Conservation (phyloP, 2,113 vertebrate genomes). For the Cyphomyrus plagiostoma region DNA sequence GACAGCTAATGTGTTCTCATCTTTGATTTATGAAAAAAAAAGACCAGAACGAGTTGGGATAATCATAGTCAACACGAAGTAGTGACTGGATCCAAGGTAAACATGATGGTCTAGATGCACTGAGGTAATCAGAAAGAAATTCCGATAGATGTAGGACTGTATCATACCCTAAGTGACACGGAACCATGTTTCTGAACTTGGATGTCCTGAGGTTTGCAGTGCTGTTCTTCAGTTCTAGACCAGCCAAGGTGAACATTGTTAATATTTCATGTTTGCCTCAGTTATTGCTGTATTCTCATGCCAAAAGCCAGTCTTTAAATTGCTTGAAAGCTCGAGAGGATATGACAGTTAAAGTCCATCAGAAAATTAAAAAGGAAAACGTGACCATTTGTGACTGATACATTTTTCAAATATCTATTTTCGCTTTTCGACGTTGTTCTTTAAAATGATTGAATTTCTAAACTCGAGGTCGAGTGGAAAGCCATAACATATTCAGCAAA, state of each 20-base stretch:
- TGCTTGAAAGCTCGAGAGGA: constrained; percentile 26
- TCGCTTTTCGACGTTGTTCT: not conserved
- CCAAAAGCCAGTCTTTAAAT: constrained; percentile 40
- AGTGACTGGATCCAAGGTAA: not conserved
- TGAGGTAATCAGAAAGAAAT: not conserved
- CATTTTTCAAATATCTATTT: not conserved
- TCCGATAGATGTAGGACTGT: not conserved
- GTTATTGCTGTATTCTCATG: constrained; percentile 32
- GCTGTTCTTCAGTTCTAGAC: constrained; percentile 18
- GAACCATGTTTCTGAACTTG: constrained; percentile 19
- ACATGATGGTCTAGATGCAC: not conserved
- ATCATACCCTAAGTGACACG: not conserved
- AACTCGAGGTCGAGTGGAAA: not conserved
- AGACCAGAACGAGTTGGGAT: not conserved
- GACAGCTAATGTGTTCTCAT: constrained; percentile 19
- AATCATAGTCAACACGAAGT: not conserved
- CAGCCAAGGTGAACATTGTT: constrained; percentile 32
- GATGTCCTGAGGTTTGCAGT: constrained; percentile 17
- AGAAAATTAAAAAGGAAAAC: constrained; percentile 7
- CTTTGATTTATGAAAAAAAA: not conserved
- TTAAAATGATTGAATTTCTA: not conserved
- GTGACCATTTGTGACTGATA: not conserved
- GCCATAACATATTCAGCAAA: not conserved
- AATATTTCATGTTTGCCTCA: constrained; percentile 35
- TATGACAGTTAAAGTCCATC: not conserved